Conservation (phyloP, 2,113 vertebrate genomes). For the Cyanoderma ruficeps region DNA sequence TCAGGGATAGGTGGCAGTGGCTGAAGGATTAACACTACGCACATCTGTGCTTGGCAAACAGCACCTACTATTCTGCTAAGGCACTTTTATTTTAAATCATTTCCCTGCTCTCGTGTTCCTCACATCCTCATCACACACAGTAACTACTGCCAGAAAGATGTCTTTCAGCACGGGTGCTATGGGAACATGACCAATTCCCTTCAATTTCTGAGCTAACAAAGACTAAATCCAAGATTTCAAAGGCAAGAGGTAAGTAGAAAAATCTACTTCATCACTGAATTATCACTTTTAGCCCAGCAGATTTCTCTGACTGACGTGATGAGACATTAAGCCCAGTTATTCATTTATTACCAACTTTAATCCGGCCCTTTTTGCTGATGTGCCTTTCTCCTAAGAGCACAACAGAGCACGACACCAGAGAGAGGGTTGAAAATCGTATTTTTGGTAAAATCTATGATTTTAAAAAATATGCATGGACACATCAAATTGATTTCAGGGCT, state of each 20-base stretch:
- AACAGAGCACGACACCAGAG: neutral
- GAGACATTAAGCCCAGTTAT: neutral
- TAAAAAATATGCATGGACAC: neutral
- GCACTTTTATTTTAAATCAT: constrained; percentile 25
- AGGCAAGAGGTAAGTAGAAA: constrained; percentile 15
- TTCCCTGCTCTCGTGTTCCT: neutral
- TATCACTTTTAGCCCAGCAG: neutral
- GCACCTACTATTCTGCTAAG: neutral
- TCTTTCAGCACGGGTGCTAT: constrained; percentile 14
- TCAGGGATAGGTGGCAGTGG: neutral
- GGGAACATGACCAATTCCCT: constrained; percentile 3
- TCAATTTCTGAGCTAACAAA: neutral
- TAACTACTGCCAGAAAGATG: neutral
- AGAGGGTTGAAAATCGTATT: neutral
- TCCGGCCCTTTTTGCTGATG: neutral
- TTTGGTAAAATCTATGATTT: neutral
- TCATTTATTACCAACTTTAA: neutral
- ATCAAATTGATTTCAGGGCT: neutral
- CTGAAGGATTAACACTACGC: neutral
- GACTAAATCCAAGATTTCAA: neutral
- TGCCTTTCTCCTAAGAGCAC: neutral
- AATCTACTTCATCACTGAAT: neutral
- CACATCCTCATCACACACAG: constrained; percentile 17
- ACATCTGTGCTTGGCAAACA: neutral
- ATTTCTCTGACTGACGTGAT: neutral